Percentiles rank a stretch among this genome's conserved stretches.
These are phyloP conservation scores for Phymanthus crucifer DNA, from an alignment of 92 coral and sea anemone species.

Conservation along the genomic window DNA sequence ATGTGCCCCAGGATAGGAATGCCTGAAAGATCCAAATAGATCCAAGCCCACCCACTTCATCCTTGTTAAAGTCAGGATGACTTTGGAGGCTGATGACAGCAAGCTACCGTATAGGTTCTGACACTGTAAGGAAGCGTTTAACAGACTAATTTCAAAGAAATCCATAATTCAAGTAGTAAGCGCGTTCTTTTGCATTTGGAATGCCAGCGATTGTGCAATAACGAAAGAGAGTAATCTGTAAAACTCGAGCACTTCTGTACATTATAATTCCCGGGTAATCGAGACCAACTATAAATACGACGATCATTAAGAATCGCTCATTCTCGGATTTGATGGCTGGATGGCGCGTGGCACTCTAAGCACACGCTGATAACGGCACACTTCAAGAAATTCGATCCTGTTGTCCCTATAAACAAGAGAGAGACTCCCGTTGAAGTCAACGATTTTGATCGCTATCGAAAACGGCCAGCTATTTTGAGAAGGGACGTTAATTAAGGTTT, in stretches of 20 bases:
- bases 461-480: background rate
- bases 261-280: slow-evolving; percentile 1
- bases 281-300: background rate
- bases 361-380: slow-evolving; percentile 15
- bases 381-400: slow-evolving; percentile 7
- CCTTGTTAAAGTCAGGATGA: background rate
- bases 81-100: slow-evolving; percentile 9
- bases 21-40: background rate
- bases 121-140: background rate
- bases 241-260: slow-evolving; percentile 1
- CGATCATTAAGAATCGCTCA: slow-evolving; percentile 5
- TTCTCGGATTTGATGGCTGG: background rate
- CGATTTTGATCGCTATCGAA: background rate
- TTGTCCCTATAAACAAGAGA: background rate
- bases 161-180: background rate
- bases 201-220: background rate
- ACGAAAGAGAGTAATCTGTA: background rate
- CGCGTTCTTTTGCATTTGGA: background rate
- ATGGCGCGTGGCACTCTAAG: slow-evolving; percentile 16
- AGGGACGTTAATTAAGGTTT: background rate
- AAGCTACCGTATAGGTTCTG: background rate
- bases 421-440: slow-evolving; percentile 1
- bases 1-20: slow-evolving; percentile 24
- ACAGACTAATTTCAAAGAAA: background rate
- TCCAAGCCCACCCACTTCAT: slow-evolving; percentile 32